Base-by-base conservation (phyloP, 2,113 vertebrate genomes). In the Dicentrarchus labrax region DNA sequence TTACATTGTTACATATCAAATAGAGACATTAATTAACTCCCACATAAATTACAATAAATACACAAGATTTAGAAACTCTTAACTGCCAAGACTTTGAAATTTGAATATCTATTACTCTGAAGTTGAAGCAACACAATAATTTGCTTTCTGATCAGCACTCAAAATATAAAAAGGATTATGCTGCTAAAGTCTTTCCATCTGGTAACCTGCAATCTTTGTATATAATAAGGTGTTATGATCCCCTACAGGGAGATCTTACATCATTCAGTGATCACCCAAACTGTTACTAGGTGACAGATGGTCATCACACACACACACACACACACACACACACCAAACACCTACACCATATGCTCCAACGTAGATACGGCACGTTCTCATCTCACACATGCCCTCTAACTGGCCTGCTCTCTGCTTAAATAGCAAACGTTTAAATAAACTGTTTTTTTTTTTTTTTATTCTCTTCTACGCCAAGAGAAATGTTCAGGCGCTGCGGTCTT, bases 261-360 rank as follows among this genome's bases (percentile, higher is more conserved):
- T 89, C 77, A 85, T 86, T 83, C 81, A 86, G 80, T 86, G 84
- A 91, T 89, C 89, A 87, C 57, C 73, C 80, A 84, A 88, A 93
- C 86, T 54, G 83, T 90, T 91, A 83, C 86, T 78, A 85, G 73
- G 85, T 92, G 90, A 91, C 93, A 94, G 89, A 92, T 93, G 92
- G 90, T 80, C 82, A 72, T 75, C 88, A 56, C 74, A 76, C 73
- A 81, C 36, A 82, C 53, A 59, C 54, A 75, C 78, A 51, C 45
- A 60, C 51, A 65, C 50, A 66, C 76, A 85, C 77, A 82, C 71
- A 64, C 47, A 78, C 59, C 78, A 54, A 61, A 87, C 81, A 87
- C 88, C 82, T 82, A 64, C 83, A 70, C 85, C 94, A 94, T 94
- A 94, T 95, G 94, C 79, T 92, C 69, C 38, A 41, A 82, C 64